Evolutionary conservation across 1,140 invertebrate species (phyloP), one percentile per base, ranked within the genome.

Genomic region (Drosophila malerkotliana): DNA sequence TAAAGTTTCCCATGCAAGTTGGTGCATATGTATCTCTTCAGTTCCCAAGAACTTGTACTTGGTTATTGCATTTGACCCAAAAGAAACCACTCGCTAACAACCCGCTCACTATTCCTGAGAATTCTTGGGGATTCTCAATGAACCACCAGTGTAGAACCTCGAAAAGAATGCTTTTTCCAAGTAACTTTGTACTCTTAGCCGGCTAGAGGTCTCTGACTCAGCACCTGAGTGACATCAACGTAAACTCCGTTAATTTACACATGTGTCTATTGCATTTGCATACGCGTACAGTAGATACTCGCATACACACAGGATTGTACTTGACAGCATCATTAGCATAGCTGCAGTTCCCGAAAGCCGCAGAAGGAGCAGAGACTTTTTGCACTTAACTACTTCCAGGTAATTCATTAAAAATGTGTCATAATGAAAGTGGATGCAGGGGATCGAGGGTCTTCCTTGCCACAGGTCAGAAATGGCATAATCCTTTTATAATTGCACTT

Each of bases 401-500:
- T 88, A 88, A 83, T 88, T 88, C 83, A 88, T 89, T 83, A 77
- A 63, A 84, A 82, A 62, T 78, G 69, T 59, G 21, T 71, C 75
- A 71, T 67, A 82, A 72, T 68, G 66, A 72, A 76, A 68, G 32
- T 52, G 64, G 39, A 48, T 68, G 72, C 41, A 58, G 62, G 39
- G 37, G 30, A 54, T 51, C 32, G 18, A 14, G 39, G 48, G 14
- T 28, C 49, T 41, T 49, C 44, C 32, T 57, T 12, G 28, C 34
- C 14, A 12, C 57, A 48, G 72, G 77, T 74, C 77, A 69, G 57
- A 62, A 61, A 87, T 79, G 72, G 61, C 76, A 79, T 83, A 89
- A 88, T 88, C 84, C 83, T 88, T 88, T 88, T 88, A 88, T 88
- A 88, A 88, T 88, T 88, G 83, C 83, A 75, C 57, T 81, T 72